Evolutionary conservation across 2,113 vertebrate genomes (phyloP), one percentile per base, ranked within the genome.

Genomic region (Takifugu bimaculatus): DNA sequence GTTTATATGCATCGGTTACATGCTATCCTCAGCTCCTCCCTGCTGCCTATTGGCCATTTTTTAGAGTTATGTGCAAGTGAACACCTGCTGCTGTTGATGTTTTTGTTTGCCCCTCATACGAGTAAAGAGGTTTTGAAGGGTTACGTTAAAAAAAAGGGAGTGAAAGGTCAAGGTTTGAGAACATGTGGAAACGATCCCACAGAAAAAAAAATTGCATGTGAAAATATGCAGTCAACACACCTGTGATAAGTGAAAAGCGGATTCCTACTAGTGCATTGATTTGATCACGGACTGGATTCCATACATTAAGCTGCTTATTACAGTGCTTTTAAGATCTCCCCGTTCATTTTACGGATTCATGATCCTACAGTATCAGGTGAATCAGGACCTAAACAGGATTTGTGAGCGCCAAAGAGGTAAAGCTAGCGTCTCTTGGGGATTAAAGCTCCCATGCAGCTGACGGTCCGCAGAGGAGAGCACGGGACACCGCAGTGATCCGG

Each of bases 311-410:
- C 13, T 35, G 43, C 26, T 56, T 2, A 28, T 27, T 28, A 10
- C 50, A 35, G 10, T 20, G 5, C 51, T 52, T 26, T 35, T 5
- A 27, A 28, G 65, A 60, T 60, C 42, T 35, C 68, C 50, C 39
- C 55, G 13, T 54, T 70, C 61, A 65, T 74, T 75, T 65, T 27
- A 71, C 48, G 54, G 62, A 67, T 74, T 74, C 65, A 27, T 76
- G 54, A 82, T 80, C 62, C 55, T 58, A 14, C 62, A 55, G 60
- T 81, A 82, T 78, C 61, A 61, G 3, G 70, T 67, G 75, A 75
- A 71, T 77, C 64, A 56, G 70, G 60, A 54, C 25, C 71, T 70
- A 74, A 86, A 79, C 75, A 64, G 77, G 78, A 80, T 83, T 72
- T 83, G 35, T 54, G 61, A 50, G 57, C 5, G 42, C 42, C 54